phyloP scores from a whole-genome alignment of 2,797 vertebrate genomes.

The Synanceia verrucosa region DNA sequence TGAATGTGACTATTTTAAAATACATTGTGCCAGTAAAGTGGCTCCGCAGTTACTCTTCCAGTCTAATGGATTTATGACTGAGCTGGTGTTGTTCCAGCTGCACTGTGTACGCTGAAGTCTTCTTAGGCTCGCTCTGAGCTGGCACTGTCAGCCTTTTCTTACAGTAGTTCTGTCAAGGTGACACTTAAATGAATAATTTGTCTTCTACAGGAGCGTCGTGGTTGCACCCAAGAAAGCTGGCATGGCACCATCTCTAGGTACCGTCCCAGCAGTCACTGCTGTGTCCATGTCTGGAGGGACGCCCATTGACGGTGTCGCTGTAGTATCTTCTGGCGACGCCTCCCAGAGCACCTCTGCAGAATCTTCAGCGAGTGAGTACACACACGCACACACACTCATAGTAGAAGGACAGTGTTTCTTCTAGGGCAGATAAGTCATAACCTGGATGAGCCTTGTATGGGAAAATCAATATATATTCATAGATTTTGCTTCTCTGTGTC shows the following conservation, averaged over 20 bases:
- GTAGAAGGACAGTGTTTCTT: slow-evolving; percentile 10
- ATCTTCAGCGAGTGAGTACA: slow-evolving; percentile 83
- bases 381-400: not conserved
- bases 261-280: slow-evolving; percentile 59
- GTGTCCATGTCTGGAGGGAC: slow-evolving; percentile 67
- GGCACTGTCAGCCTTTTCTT: slow-evolving; percentile 8
- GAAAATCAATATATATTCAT: slow-evolving; percentile 46
- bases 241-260: slow-evolving; percentile 68
- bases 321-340: slow-evolving; percentile 89
- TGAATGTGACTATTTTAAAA: slow-evolving; percentile 52
- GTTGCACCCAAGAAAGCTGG: slow-evolving; percentile 90
- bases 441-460: slow-evolving; percentile 18
- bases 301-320: slow-evolving; percentile 86
- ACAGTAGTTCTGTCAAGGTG: not conserved
- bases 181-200: slow-evolving; percentile 13
- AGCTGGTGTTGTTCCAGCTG: slow-evolving; percentile 2
- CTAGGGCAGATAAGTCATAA: slow-evolving; percentile 10
- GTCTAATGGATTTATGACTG: slow-evolving; percentile 27
- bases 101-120: not conserved
- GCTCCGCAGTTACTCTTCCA: slow-evolving; percentile 38
- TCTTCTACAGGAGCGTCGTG: slow-evolving; percentile 88
- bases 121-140: not conserved
- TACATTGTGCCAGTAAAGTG: slow-evolving; percentile 48
- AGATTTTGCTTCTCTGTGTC: slow-evolving; percentile 20
- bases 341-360: slow-evolving; percentile 79